Conservation (phyloP, 2,888 invertebrate genomes). For the Altica lythri region DNA sequence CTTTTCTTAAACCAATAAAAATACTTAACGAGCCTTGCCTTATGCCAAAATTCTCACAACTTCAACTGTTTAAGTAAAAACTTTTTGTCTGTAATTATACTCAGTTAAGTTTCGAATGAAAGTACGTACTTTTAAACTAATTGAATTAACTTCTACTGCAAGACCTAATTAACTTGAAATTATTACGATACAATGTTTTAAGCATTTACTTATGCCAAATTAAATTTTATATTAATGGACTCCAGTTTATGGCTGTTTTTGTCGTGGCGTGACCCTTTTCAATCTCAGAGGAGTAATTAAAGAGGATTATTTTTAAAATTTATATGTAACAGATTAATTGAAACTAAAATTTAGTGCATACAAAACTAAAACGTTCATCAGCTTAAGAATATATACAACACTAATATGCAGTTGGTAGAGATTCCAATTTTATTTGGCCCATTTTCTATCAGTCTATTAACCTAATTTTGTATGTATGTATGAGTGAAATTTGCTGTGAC, state of each 20-base stretch:
- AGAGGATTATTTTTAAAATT: too few relatives aligned
- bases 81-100: background rate
- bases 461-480: too few relatives aligned
- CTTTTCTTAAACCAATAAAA: too few relatives aligned
- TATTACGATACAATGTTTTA: constrained; percentile 6
- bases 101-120: background rate
- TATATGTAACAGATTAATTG: too few relatives aligned
- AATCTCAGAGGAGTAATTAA: background rate
- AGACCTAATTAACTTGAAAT: constrained; percentile 6
- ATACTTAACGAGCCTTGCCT: too few relatives aligned
- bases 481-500: too few relatives aligned
- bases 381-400: too few relatives aligned
- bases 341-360: too few relatives aligned
- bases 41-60: background rate
- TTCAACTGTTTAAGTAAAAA: background rate
- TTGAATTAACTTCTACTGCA: constrained; percentile 3
- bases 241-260: background rate
- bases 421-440: too few relatives aligned
- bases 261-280: background rate
- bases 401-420: too few relatives aligned
- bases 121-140: constrained; percentile 1
- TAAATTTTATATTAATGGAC: background rate
- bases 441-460: too few relatives aligned
- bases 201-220: constrained; percentile 3
- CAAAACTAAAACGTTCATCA: too few relatives aligned